A percentile compares a stretch with the other conserved stretches of the same genome.
Evolutionary conservation across 1,140 invertebrate species (phyloP).

Genomic region (Dermatophagoides farinae): DNA sequence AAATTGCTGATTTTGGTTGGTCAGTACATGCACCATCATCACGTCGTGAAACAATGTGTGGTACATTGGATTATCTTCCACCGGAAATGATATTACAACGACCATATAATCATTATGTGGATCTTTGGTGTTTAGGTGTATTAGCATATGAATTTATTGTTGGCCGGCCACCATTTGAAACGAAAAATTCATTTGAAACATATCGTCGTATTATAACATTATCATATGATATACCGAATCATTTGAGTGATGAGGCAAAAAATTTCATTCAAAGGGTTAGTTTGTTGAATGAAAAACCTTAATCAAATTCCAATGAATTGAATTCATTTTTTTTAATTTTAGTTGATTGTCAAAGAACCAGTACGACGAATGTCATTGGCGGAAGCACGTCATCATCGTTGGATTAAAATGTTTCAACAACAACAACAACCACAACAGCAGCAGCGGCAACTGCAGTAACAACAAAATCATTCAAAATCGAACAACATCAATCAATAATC

Average conservation of each 20-base stretch:
- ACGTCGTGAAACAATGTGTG: slow-evolving; percentile 65
- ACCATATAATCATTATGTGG: slow-evolving; percentile 49
- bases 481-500: not conserved
- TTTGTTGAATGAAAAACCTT: not conserved
- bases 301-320: not conserved
- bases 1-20: slow-evolving; percentile 32
- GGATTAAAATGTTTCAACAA: slow-evolving; percentile 33
- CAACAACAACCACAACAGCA: too few species aligned
- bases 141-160: slow-evolving; percentile 86
- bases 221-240: slow-evolving; percentile 47
- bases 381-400: slow-evolving; percentile 52
- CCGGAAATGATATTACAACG: slow-evolving; percentile 69
- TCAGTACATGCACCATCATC: slow-evolving; percentile 29
- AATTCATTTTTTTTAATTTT: not conserved
- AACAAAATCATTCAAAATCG: too few species aligned
- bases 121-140: slow-evolving; percentile 79
- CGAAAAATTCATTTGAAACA: slow-evolving; percentile 46
- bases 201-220: slow-evolving; percentile 55
- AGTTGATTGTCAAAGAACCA: slow-evolving; percentile 47
- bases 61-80: slow-evolving; percentile 75
- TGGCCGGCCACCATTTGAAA: slow-evolving; percentile 81
- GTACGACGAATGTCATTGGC: slow-evolving; percentile 45
- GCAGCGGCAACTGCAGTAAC: too few species aligned
- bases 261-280: slow-evolving; percentile 46
- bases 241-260: slow-evolving; percentile 46